Evolutionary conservation across 2,113 vertebrate species (phyloP).

Genomic region (Alethe castanea): DNA sequence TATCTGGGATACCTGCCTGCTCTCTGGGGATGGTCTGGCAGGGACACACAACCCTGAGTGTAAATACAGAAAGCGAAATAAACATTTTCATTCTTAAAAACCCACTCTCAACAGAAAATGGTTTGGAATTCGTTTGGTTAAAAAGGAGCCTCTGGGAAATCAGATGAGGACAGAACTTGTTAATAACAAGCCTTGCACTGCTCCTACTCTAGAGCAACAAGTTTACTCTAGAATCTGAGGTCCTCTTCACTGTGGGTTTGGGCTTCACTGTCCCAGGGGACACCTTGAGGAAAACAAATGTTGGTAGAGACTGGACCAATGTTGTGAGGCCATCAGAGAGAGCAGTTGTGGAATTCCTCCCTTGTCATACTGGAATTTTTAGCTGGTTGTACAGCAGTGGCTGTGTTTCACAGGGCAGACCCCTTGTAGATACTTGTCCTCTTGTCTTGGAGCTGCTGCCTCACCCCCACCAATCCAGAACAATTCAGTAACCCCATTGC

Average conservation of each 20-base stretch:
- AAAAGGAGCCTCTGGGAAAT: neutral
- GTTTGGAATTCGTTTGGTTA: neutral
- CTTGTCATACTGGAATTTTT: neutral
- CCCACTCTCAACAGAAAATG: neutral
- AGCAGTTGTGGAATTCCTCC: neutral
- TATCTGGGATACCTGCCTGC: slow-evolving; percentile 45
- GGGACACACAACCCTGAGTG: neutral
- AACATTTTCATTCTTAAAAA: neutral
- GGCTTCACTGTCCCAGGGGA: neutral
- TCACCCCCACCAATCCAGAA: neutral
- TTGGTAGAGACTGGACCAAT: neutral
- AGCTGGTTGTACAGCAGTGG: neutral
- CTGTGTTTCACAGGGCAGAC: neutral
- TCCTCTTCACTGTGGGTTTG: neutral
- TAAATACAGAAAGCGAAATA: neutral
- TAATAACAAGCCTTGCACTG: neutral
- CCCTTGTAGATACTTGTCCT: neutral
- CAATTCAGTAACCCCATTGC: neutral
- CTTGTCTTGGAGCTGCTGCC: neutral
- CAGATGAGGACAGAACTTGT: neutral
- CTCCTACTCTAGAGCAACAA: neutral
- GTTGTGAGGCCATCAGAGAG: rapidly evolving
- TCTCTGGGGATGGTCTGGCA: neutral
- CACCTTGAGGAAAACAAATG: neutral
- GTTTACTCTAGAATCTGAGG: neutral